Conservation (phyloP, 1,140 invertebrate species). For the Drosophila oshimai region DNA sequence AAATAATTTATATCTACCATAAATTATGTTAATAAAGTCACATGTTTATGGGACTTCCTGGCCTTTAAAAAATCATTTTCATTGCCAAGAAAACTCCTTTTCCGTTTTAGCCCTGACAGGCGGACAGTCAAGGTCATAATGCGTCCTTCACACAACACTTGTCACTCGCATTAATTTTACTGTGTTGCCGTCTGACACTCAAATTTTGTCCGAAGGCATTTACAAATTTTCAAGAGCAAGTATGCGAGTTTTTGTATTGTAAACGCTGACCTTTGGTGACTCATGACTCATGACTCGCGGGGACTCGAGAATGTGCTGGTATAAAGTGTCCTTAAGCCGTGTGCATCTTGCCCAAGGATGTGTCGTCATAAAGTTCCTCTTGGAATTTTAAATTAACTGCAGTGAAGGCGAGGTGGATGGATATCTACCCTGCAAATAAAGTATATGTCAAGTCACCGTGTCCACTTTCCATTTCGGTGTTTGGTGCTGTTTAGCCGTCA, state of each 20-base stretch:
- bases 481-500: constrained; percentile 19
- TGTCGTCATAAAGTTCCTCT: constrained; percentile 29
- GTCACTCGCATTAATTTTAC: constrained; percentile 66
- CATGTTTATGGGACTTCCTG: too few relatives aligned
- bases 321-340: constrained; percentile 33
- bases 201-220: constrained; percentile 35
- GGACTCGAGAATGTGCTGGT: constrained; percentile 13
- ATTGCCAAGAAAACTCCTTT: constrained; percentile 6
- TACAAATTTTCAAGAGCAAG: constrained; percentile 68
- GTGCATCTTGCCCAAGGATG: constrained; percentile 43
- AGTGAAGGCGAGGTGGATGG: neutral
- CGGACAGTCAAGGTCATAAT: constrained; percentile 17
- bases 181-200: constrained; percentile 37
- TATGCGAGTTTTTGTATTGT: constrained; percentile 14
- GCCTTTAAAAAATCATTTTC: neutral
- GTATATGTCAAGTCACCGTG: neutral
- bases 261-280: constrained; percentile 54
- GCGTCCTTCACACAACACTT: constrained; percentile 52
- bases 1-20: too few relatives aligned
- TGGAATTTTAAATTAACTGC: constrained; percentile 65
- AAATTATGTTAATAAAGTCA: too few relatives aligned
- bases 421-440: too few relatives aligned
- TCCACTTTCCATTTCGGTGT: constrained; percentile 48
- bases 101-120: constrained; percentile 24
- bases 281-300: constrained; percentile 21